phyloP scores from a whole-genome alignment of 1,140 invertebrate genomes.

The Diprion similis region DNA sequence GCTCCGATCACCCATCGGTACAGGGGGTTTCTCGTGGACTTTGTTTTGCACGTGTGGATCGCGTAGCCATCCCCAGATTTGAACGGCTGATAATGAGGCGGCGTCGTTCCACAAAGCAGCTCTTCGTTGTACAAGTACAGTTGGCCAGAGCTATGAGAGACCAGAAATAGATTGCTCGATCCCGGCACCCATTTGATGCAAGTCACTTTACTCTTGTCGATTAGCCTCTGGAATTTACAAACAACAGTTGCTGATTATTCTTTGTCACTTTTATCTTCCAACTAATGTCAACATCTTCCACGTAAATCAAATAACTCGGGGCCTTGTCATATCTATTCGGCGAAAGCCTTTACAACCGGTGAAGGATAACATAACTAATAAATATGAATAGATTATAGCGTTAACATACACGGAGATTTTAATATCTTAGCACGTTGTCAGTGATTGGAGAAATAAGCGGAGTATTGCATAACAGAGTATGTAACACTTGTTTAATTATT shows the following conservation, averaged over 20 bases:
- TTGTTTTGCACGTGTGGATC: constrained; percentile 95
- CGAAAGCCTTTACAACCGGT: too few species aligned
- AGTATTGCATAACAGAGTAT: background rate
- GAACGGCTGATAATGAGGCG: constrained; percentile 91
- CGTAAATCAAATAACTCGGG: too few species aligned
- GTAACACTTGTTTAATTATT: constrained; percentile 32
- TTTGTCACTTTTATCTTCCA: too few species aligned
- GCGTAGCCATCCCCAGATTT: constrained; percentile 95
- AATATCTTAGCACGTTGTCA: too few species aligned
- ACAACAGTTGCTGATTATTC: constrained; percentile 15
- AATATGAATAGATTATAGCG: too few species aligned
- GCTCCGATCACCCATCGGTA: constrained; percentile 87
- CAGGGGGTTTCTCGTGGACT: constrained; percentile 94
- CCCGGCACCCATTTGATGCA: constrained; percentile 97
- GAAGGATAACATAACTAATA: too few species aligned
- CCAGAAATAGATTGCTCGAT: constrained; percentile 91
- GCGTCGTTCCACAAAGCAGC: constrained; percentile 82
- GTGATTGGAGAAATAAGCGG: too few species aligned
- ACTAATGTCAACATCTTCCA: too few species aligned
- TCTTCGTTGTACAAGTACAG: constrained; percentile 98
- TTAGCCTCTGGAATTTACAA: constrained; percentile 80
- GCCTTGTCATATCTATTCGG: too few species aligned
- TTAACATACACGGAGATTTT: too few species aligned
- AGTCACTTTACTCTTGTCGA: constrained; percentile 98
- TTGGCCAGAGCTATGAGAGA: constrained; percentile 95